phyloP scores from a whole-genome alignment of 2,113 vertebrate genomes.

The Motacilla tschutschensis region DNA sequence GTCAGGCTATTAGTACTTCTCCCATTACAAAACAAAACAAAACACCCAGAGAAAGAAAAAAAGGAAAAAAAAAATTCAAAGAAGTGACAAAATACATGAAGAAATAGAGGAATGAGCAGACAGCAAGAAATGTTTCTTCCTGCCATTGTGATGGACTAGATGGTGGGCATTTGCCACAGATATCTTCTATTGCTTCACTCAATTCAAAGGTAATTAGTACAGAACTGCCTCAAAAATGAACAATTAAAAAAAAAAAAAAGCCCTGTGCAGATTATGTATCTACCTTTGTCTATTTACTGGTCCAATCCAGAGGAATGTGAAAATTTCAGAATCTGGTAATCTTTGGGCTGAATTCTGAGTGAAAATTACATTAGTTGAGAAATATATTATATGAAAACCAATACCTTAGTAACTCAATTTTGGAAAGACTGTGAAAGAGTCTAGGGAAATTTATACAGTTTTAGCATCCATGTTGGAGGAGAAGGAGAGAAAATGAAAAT shows the following conservation, averaged over 20 bases:
- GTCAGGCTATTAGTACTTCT: background rate
- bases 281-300: background rate
- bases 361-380: slow-evolving; percentile 4
- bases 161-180: background rate
- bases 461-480: slow-evolving; percentile 2
- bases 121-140: background rate
- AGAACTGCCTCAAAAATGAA: background rate
- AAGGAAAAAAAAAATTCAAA: background rate
- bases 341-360: background rate
- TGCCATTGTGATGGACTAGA: background rate
- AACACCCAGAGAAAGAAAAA: background rate
- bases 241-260: background rate
- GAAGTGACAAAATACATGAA: background rate
- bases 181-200: background rate
- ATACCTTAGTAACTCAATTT: background rate
- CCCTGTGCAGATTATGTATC: background rate
- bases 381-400: background rate
- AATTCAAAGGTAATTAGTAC: background rate
- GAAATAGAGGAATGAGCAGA: background rate
- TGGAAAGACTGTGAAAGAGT: background rate
- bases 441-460: background rate
- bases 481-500: slow-evolving; percentile 8
- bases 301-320: background rate
- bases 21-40: background rate
- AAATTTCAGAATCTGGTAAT: background rate